phyloP scores from a whole-genome alignment of 30 jellyfish, hydroid and myxozoan genomes.

The Chrysaora quinquecirrha region DNA sequence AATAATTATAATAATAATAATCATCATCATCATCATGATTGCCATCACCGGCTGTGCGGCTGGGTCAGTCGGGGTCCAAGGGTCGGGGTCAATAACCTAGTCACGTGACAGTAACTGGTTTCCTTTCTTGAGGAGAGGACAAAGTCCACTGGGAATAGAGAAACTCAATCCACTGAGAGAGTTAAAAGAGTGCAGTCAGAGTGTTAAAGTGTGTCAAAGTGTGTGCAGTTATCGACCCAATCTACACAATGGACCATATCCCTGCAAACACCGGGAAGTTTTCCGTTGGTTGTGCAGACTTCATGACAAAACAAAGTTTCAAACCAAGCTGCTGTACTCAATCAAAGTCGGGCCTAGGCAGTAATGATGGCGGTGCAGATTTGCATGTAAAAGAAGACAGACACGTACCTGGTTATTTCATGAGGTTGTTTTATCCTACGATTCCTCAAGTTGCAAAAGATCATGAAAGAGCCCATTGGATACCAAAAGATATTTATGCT shows the following conservation, averaged over 20 bases:
- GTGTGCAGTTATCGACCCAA: no score
- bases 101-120: no score
- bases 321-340: neutral
- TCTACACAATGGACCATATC: conserved; percentile 45
- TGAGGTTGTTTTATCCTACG: conserved; percentile 79
- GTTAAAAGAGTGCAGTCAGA: no score
- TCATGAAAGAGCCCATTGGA: conserved; percentile 54
- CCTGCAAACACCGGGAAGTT: conserved; percentile 70
- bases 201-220: no score
- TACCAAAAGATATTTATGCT: conserved; percentile 61
- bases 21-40: no score
- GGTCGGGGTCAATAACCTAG: no score
- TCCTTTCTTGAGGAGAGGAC: no score
- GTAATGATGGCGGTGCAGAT: neutral
- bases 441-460: conserved; percentile 1
- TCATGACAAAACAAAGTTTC: conserved; percentile 48
- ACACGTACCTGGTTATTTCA: conserved; percentile 54
- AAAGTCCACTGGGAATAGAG: no score
- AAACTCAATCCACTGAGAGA: no score
- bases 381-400: neutral
- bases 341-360: neutral
- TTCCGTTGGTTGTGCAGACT: conserved; percentile 78
- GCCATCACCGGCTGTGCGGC: no score
- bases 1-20: no score
- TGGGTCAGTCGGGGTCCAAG: no score